Percentiles rank a stretch among this genome's conserved stretches.
These are phyloP conservation scores for Cairina moschata DNA, from an alignment of 2,113 vertebrate species.

Conservation along the genomic window DNA sequence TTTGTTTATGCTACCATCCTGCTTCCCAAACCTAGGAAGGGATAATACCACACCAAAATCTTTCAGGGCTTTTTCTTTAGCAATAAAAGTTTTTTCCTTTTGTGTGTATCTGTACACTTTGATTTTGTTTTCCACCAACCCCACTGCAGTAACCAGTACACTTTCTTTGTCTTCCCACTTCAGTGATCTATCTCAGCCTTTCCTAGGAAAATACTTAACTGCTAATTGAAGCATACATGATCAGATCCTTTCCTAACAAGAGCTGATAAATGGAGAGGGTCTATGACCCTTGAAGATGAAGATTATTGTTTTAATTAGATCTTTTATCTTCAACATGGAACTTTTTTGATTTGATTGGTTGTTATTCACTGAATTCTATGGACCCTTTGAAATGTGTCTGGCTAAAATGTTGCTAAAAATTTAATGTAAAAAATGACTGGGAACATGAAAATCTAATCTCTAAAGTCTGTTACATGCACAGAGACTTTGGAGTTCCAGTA, in stretches of 20 bases:
- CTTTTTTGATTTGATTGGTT: neutral
- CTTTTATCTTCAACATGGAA: neutral
- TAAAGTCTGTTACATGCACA: neutral
- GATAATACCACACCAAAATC: neutral
- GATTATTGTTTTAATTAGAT: neutral
- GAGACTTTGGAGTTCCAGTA: neutral
- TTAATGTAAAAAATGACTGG: neutral
- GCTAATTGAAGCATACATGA: neutral
- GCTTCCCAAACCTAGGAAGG: neutral
- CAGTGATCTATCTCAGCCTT: neutral
- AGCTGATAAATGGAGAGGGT: neutral
- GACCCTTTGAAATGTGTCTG: neutral
- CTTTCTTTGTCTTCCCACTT: neutral
- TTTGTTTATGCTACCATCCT: neutral
- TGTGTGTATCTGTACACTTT: fast-evolving
- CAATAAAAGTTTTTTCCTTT: neutral
- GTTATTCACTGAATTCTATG: neutral
- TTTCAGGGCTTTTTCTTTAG: neutral
- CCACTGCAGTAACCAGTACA: neutral
- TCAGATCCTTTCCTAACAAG: neutral
- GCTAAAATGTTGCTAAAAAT: neutral
- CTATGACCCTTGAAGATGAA: neutral
- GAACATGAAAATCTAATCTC: neutral
- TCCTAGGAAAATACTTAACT: neutral
- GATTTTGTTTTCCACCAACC: neutral